Evolutionary conservation across 2,113 vertebrate species (phyloP).

Genomic region (Nothobranchius kuhntae): DNA sequence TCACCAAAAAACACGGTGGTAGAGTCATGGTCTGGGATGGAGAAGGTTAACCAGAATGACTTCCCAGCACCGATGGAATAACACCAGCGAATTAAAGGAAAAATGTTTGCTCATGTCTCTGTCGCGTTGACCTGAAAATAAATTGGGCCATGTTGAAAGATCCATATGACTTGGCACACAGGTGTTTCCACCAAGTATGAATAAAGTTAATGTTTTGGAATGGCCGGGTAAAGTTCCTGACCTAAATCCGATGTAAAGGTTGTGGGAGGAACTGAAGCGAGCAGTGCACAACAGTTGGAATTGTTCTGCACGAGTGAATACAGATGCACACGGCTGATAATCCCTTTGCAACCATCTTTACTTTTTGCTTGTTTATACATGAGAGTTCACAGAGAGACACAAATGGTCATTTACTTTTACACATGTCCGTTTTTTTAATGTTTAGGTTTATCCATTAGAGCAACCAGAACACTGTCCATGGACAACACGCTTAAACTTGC

Average conservation of each 20-base stretch:
- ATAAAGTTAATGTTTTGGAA: conserved; percentile 10
- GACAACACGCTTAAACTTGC: not conserved
- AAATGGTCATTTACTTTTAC: not conserved
- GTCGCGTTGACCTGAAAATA: not conserved
- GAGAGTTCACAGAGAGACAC: not conserved
- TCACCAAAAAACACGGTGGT: not conserved
- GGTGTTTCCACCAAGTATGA: not conserved
- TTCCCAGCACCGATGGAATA: not conserved
- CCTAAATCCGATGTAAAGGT: conserved; percentile 4
- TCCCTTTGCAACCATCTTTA: not conserved
- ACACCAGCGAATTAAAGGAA: not conserved
- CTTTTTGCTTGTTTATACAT: not conserved
- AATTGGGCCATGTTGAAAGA: not conserved
- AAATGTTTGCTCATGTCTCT: not conserved
- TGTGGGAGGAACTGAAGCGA: conserved; percentile 2
- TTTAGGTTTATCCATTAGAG: not conserved
- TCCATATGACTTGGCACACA: not conserved
- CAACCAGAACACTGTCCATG: too few relatives aligned
- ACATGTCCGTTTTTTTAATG: not conserved
- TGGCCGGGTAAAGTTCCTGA: conserved; percentile 5
- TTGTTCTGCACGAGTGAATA: not conserved
- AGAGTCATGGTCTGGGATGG: not conserved
- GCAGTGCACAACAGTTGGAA: not conserved
- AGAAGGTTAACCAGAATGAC: not conserved
- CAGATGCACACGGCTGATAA: not conserved